phyloP scores from a whole-genome alignment of 2,888 invertebrate genomes.

The Himalopsyche tibetana region DNA sequence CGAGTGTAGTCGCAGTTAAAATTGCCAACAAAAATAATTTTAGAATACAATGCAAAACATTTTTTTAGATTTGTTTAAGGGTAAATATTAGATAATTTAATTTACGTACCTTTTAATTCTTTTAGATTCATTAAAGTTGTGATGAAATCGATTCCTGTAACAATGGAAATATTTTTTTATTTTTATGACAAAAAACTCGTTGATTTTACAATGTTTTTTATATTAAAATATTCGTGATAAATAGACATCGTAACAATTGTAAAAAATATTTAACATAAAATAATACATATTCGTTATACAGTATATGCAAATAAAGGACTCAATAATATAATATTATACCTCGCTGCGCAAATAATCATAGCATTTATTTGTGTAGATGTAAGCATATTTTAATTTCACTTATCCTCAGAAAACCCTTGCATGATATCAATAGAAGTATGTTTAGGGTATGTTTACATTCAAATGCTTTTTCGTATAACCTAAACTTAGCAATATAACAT shows the following conservation, averaged over 20 bases:
- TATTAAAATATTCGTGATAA: not conserved
- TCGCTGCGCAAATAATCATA: not conserved
- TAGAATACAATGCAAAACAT: too few species aligned
- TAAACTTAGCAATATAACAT: too few species aligned
- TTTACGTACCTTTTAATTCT: constrained; percentile 8
- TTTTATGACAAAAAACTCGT: not conserved
- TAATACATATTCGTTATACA: not conserved
- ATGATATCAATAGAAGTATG: not conserved
- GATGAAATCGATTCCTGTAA: constrained; percentile 48
- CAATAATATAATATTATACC: not conserved
- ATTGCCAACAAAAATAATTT: too few species aligned
- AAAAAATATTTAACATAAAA: not conserved
- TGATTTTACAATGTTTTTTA: not conserved
- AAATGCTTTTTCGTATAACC: not conserved
- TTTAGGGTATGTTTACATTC: constrained; percentile 23
- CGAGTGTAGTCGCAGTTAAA: too few species aligned
- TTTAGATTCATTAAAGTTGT: not conserved
- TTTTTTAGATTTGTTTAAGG: too few species aligned
- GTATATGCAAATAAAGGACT: not conserved
- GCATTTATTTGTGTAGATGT: not conserved
- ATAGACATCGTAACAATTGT: not conserved
- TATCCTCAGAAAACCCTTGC: not conserved
- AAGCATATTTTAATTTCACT: constrained; percentile 1
- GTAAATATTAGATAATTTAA: not conserved
- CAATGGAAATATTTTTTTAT: constrained; percentile 52